Evolutionary conservation across 2,113 vertebrate species (phyloP), one percentile per base, ranked within the genome.

Genomic region (Vulpes vulpes): DNA sequence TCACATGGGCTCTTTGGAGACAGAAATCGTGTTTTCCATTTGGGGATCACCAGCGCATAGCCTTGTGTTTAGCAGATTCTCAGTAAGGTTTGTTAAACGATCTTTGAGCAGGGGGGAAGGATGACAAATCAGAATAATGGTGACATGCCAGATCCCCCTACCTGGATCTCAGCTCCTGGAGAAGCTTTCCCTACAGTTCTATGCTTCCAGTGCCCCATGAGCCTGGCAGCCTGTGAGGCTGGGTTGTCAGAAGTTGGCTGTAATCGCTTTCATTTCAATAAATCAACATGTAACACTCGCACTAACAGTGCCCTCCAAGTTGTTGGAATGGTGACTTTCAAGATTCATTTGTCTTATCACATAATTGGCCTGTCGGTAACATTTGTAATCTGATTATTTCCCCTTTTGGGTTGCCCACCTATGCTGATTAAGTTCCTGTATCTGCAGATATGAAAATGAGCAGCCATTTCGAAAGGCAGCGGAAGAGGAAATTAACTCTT

Each of bases 401-500:
- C 88, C 69, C 43, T 27, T 91, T 59, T 20, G n/a, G 25, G 55
- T 73, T 94, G 55, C 84, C 96, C 49, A 90, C 35, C 38, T 95
- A 5, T 69, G 79, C 92, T 98, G 79, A 94, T 64, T 71, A 74
- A n/a, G 22, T 95, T 84, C 38, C 74, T 93, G 64, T 11, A 84
- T 95, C 65, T 91, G 85, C 98, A 99, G 99, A 97, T 99, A 99
- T 69, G 99, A 99, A 98, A 99, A 99, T n/a, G 99, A 99, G 93
- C 99, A 99, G 96, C 99, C 99, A 0, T 99, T 99, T 98, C 98
- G 99, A 97, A 99, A 99, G 95, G 99, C 99, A 2, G 99, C 99
- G 43, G 99, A 99, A 98, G 99, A 99, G 73, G 99, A 99, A 98
- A 99, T 99, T 87, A 99, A 98, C 94, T 99, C 99, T 57, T 98